Base-by-base conservation (phyloP, 2,113 vertebrate genomes). In the Ancistrus triradiatus region DNA sequence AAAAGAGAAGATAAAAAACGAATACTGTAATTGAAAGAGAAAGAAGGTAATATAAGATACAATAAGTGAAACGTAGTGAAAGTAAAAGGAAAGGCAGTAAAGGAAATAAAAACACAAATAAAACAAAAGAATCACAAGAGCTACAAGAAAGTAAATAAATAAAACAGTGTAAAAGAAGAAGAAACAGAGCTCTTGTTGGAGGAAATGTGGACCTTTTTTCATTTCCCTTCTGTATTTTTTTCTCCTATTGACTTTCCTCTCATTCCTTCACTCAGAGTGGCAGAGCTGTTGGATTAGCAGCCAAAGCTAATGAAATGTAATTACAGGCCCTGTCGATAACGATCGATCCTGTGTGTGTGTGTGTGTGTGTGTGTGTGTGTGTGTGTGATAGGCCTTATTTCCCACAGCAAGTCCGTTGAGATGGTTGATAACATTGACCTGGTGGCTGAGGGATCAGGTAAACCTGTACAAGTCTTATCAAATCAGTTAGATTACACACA, bases 291-390 rank as follows among this genome's bases (percentile, higher is more conserved):
- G 61, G 73, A 69, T 75, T 77, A 63, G 66, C 57, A 83, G 75
- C 66, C 77, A 79, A 73, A 70, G 52, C 72, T 79, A 81, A 80
- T 79, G 74, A 85, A 83, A 84, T 81, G 75, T 83, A 85, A 87
- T 87, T 88, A 86, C 69, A 70, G 60, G 68, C 47, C 25, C 60
- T 82, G 79, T 83, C 84, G 75, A 85, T 86, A 80, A 13, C 2
- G 42, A 84, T 85, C 73, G 84, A 87, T 84, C 76, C 74, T 72
- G 72, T 68, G 37, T 8, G 8, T 47, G 40, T 57, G 67, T 35
- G 69, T 48, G 59, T 59, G 52, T 63, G 50, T 50, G 47, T 50
- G 40, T 60, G 52, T 57, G 51, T 27, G 27, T 28, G 47, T 60
- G 65, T 43, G n/a, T 60, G 38, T 25, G 59, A 70, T 68, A 71